Evolutionary conservation across 2,888 invertebrate species (phyloP).

Genomic region (Thymelicus sylvestris): DNA sequence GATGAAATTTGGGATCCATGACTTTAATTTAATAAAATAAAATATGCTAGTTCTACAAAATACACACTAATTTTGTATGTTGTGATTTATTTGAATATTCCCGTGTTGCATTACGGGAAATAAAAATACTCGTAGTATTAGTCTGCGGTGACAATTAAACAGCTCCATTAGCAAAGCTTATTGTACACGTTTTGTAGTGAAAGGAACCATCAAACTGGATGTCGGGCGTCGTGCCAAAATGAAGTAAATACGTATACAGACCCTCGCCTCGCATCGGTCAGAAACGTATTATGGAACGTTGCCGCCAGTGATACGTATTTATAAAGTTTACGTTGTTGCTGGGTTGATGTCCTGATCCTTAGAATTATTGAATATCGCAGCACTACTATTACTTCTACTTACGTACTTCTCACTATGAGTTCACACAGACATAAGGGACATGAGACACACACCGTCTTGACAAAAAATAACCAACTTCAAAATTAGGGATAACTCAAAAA

Average conservation of each 20-base stretch:
- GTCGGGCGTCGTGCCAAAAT: slow-evolving; percentile 63
- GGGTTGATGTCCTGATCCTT: slow-evolving; percentile 24
- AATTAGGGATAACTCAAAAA: no score
- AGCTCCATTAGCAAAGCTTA: slow-evolving; percentile 60
- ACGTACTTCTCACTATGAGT: no score
- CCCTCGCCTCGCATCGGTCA: slow-evolving; percentile 1
- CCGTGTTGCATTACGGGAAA: neutral
- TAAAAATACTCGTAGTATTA: slow-evolving; percentile 38
- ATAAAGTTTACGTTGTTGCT: slow-evolving; percentile 21
- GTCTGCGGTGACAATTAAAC: slow-evolving; percentile 43
- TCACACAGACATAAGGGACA: no score
- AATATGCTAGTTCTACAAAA: no score
- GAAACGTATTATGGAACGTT: slow-evolving; percentile 24
- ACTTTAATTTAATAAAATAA: no score
- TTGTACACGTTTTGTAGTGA: slow-evolving; percentile 50
- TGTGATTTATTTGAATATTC: no score
- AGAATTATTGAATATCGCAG: neutral
- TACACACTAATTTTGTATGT: no score
- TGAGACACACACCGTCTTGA: no score
- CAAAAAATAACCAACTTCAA: no score
- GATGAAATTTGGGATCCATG: no score
- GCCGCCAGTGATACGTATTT: slow-evolving; percentile 33
- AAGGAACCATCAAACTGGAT: slow-evolving; percentile 58
- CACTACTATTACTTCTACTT: no score
- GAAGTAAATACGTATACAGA: slow-evolving; percentile 41